Base-by-base conservation (phyloP, 2,888 invertebrate genomes). In the Acholoe squamosa region DNA sequence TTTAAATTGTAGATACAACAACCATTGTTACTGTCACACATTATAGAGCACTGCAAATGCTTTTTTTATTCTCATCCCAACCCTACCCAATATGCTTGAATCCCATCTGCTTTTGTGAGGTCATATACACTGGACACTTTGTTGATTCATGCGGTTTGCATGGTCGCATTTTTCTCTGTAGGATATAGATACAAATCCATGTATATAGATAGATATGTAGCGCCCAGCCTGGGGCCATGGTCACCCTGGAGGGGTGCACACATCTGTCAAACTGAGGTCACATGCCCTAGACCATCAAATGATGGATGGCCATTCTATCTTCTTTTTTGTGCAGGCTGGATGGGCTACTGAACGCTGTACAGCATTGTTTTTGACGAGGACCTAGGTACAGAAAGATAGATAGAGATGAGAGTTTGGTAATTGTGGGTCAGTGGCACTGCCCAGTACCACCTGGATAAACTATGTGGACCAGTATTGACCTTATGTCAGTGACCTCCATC, bases 131-230 rank as follows among this genome's bases (percentile, higher is more conserved):
- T 43, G 43, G 10, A 43, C 5, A n/a, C 5, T 43, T 7, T 43
- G 10, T 43, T 43, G 43, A 43, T 43, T 43, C 43, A 43, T 43
- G 43, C 3, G 43, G 43, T 43, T 43, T 43, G 10, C 43, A 25
- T 31, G 34, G 31, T 61, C n/a, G 12, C 76, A 34, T 22, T n/a
- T 31, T 28, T 31, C 22, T 54, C 43, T 10, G 10, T 10, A 51
- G 51, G 61, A 89, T 89, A 28, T 54, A 89, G 25, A 89, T 43
- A 89, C 71, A 89, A 33, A 89, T 43, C 0, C 51, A 77, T 76
- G 67, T 25, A 61, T 61, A 54, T 54, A 54, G 14, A 54, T 54
- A 61, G 34, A 89, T 89, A 89, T 61, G 61, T 89, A 89, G 61
- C 33, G 52, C 5, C 25, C 52, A 84, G 56, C 88, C 88, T 22